These are phyloP conservation scores for Hydraecia micacea DNA, from an alignment of 2,888 invertebrate genomes.

Conservation along the genomic window DNA sequence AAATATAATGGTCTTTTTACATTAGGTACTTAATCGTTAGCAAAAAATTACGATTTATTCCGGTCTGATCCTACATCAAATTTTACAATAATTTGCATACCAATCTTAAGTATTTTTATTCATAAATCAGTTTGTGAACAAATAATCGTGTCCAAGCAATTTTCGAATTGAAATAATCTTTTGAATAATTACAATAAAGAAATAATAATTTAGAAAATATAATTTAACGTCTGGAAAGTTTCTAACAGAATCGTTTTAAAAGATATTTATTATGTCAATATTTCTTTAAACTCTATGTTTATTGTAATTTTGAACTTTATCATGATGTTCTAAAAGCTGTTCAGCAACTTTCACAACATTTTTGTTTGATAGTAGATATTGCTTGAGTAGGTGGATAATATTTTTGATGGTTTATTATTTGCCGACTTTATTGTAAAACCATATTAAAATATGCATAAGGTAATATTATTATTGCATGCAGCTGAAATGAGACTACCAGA, in stretches of 20 bases:
- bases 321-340: slow-evolving; percentile 28
- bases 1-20: not conserved
- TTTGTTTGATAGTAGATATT: slow-evolving; percentile 11
- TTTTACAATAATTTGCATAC: not conserved
- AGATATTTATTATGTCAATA: slow-evolving; percentile 42
- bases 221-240: slow-evolving; percentile 51
- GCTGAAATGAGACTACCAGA: too few relatives aligned
- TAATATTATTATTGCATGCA: too few relatives aligned
- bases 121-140: slow-evolving; percentile 27
- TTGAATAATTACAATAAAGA: slow-evolving; percentile 22
- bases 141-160: slow-evolving; percentile 15
- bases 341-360: slow-evolving; percentile 34
- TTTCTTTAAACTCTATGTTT: slow-evolving; percentile 43
- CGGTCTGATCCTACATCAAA: not conserved
- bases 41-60: slow-evolving; percentile 19
- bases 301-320: slow-evolving; percentile 44
- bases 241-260: slow-evolving; percentile 35
- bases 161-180: slow-evolving; percentile 24
- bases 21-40: not conserved
- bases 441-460: not conserved
- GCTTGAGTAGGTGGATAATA: not conserved
- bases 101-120: slow-evolving; percentile 13
- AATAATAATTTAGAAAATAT: slow-evolving; percentile 34
- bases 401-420: slow-evolving; percentile 8
- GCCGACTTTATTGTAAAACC: not conserved